Evolutionary conservation across 2,113 vertebrate species (phyloP).

Genomic region (Hypomesus transpacificus): DNA sequence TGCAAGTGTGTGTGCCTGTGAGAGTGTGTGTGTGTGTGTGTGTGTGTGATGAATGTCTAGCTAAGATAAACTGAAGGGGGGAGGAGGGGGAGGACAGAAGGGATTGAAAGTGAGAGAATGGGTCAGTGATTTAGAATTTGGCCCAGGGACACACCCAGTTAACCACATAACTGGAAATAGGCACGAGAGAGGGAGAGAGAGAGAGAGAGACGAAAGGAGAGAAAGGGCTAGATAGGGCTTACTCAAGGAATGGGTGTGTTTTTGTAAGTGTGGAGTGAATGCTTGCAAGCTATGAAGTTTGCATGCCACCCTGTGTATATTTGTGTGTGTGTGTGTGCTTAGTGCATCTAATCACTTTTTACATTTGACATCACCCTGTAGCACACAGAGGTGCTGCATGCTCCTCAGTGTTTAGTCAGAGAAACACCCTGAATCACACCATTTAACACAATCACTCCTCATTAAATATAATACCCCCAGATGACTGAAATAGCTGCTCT

Average conservation of each 20-base stretch:
- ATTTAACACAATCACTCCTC: conserved; percentile 59
- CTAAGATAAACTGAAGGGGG: conserved; percentile 30
- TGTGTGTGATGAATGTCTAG: conserved; percentile 19
- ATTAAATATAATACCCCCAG: conserved; percentile 51
- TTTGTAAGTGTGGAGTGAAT: conserved; percentile 46
- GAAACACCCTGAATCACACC: conserved; percentile 37
- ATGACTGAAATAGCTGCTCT: conserved; percentile 37
- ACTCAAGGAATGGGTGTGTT: conserved; percentile 43
- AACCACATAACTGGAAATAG: conserved; percentile 68
- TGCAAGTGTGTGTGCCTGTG: conserved; percentile 20
- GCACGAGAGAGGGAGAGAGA: conserved; percentile 20
- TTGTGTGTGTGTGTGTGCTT: conserved; percentile 7
- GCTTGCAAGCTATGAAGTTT: conserved; percentile 30
- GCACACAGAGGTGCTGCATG: conserved; percentile 5
- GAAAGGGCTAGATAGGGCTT: neutral
- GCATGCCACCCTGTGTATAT: conserved; percentile 33
- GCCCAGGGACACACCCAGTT: conserved; percentile 55
- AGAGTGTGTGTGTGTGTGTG: conserved; percentile 9
- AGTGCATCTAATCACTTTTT: too few relatives aligned
- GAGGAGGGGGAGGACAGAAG: conserved; percentile 29
- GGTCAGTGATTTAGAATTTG: conserved; percentile 55
- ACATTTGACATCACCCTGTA: neutral
- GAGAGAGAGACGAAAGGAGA: conserved; percentile 36
- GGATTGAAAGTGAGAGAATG: conserved; percentile 45
- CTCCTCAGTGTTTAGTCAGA: conserved; percentile 36